Conservation (phyloP, 2,113 vertebrate species). For the Antigone vipio region DNA sequence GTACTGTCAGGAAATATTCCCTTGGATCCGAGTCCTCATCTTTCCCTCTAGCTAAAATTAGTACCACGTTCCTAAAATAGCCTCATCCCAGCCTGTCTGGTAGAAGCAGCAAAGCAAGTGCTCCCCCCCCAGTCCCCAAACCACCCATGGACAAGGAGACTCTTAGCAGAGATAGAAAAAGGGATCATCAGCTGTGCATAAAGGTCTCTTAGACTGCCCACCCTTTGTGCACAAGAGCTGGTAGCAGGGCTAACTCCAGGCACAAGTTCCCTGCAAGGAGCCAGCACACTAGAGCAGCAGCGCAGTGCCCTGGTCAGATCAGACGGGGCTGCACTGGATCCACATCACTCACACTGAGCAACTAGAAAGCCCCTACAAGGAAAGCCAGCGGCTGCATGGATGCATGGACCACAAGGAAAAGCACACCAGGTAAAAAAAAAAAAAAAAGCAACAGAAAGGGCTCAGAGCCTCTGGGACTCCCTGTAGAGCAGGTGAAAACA, state of each 20-base stretch:
- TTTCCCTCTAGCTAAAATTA: conserved; percentile 25
- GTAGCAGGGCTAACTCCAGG: background rate
- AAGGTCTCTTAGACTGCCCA: background rate
- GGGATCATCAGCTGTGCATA: background rate
- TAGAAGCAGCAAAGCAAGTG: background rate
- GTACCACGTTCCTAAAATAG: conserved; percentile 13
- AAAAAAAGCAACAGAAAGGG: background rate
- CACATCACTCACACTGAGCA: background rate
- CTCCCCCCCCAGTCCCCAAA: background rate
- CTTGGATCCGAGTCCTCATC: background rate
- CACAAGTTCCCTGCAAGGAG: background rate
- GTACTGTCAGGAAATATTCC: conserved; percentile 5
- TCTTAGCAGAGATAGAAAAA: background rate
- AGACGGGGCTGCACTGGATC: background rate
- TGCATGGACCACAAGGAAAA: background rate
- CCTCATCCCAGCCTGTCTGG: background rate
- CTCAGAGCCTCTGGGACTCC: background rate
- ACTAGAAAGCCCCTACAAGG: background rate
- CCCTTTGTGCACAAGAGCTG: background rate
- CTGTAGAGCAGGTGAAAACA: background rate
- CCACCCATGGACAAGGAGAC: background rate
- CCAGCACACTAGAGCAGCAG: background rate
- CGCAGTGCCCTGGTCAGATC: background rate
- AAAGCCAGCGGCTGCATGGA: background rate
- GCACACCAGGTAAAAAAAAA: background rate